Evolutionary conservation across 2,113 vertebrate genomes (phyloP).

Genomic region (Physeter macrocephalus): DNA sequence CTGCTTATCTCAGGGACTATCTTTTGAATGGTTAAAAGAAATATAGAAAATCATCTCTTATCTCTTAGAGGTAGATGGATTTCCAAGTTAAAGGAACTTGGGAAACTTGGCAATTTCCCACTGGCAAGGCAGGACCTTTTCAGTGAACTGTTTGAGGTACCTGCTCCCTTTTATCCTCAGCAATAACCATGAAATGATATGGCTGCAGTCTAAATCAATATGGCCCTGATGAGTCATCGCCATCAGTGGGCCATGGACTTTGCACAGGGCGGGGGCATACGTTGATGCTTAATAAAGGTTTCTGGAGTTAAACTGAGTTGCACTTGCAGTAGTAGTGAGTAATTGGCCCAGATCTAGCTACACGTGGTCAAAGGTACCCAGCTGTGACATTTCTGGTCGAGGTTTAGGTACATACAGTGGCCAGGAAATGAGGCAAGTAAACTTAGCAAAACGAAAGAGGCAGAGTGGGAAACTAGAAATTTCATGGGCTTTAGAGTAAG

Average conservation of each 20-base stretch:
- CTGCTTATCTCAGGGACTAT: neutral
- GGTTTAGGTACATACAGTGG: neutral
- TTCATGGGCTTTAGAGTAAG: neutral
- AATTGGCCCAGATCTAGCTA: neutral
- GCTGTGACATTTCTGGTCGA: neutral
- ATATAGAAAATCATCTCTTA: neutral
- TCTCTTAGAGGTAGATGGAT: neutral
- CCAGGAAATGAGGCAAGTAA: neutral
- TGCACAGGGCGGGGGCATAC: neutral
- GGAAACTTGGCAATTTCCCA: slow-evolving; percentile 30
- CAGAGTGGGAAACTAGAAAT: neutral
- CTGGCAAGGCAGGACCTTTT: neutral
- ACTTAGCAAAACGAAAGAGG: neutral
- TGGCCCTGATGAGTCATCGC: neutral
- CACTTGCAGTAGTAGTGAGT: neutral
- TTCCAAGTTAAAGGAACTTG: slow-evolving; percentile 32
- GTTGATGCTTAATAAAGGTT: neutral
- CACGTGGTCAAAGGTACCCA: neutral
- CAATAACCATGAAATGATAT: neutral
- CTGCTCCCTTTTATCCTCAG: neutral
- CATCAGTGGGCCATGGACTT: neutral
- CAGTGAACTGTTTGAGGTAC: neutral
- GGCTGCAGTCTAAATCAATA: neutral
- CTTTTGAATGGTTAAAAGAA: slow-evolving; percentile 7
- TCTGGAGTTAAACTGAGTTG: neutral